phyloP scores from a whole-genome alignment of 2,113 vertebrate species.

The Mobula hypostoma region DNA sequence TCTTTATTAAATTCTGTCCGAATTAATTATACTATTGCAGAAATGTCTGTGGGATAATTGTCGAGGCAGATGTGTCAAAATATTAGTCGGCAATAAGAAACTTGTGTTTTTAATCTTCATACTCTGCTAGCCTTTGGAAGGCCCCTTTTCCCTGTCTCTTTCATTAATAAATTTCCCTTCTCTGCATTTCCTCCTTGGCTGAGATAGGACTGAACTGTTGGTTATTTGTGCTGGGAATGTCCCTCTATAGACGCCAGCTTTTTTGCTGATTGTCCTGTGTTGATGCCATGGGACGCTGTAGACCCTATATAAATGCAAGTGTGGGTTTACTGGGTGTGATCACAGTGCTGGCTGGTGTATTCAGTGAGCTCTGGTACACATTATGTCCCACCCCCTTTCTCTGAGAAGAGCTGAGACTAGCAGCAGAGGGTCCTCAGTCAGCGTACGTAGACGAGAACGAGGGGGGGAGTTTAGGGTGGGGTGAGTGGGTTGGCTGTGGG shows the following conservation, averaged over 20 bases:
- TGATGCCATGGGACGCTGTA: not conserved
- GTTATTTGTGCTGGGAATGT: not conserved
- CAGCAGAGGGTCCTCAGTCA: not conserved
- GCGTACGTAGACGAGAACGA: not conserved
- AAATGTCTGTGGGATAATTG: not conserved
- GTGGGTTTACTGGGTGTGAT: not conserved
- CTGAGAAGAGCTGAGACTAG: not conserved
- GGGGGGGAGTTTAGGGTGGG: not conserved
- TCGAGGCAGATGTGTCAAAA: not conserved
- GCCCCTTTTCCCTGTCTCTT: not conserved
- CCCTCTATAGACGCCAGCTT: not conserved
- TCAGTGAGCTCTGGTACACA: not conserved
- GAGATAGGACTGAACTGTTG: not conserved
- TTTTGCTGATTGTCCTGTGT: not conserved
- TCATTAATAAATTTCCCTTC: not conserved
- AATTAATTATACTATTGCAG: not conserved
- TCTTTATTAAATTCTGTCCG: slow-evolving; percentile 55
- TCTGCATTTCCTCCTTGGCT: not conserved
- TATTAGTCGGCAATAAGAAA: not conserved
- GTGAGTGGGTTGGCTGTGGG: not conserved
- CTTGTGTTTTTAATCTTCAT: not conserved
- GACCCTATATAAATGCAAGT: not conserved
- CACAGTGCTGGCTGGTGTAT: not conserved
- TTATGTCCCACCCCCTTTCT: not conserved
- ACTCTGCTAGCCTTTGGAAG: not conserved